phyloP scores from a whole-genome alignment of 1,140 invertebrate species.

The Oreohelix idahoensis region DNA sequence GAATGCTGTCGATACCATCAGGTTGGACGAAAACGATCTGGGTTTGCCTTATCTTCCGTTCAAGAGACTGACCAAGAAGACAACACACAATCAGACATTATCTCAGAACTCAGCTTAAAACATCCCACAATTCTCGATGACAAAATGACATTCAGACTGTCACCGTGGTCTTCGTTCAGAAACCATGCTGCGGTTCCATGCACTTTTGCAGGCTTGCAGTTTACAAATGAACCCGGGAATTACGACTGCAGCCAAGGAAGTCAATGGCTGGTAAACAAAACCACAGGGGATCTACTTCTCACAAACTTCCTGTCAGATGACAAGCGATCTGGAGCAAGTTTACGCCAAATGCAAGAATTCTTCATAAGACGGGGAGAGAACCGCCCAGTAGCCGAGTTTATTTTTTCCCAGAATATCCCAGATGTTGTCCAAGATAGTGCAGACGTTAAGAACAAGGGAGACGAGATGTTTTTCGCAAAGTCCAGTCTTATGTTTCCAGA shows the following conservation, averaged over 20 bases:
- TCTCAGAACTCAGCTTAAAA: too few species aligned
- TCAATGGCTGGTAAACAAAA: too few species aligned
- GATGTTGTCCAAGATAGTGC: too few species aligned
- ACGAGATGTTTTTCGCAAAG: too few species aligned
- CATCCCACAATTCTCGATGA: too few species aligned
- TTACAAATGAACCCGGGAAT: not conserved
- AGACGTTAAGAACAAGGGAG: too few species aligned
- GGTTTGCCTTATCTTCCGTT: not conserved
- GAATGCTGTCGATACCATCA: slow-evolving; percentile 25
- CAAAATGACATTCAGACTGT: too few species aligned
- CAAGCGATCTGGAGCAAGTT: not conserved
- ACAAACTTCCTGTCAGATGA: not conserved
- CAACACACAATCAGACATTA: not conserved
- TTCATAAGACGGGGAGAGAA: not conserved
- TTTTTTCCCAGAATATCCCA: too few species aligned
- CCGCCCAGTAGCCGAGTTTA: not conserved
- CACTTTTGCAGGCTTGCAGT: not conserved
- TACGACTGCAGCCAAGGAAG: not conserved
- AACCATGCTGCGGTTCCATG: not conserved
- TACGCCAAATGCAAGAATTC: not conserved
- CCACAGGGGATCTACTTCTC: not conserved
- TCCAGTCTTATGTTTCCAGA: too few species aligned
- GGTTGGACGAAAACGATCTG: not conserved
- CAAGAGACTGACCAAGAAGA: not conserved
- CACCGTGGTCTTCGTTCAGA: too few species aligned